Evolutionary conservation across 2,113 vertebrate genomes (phyloP).

Genomic region (Anolis carolinensis): DNA sequence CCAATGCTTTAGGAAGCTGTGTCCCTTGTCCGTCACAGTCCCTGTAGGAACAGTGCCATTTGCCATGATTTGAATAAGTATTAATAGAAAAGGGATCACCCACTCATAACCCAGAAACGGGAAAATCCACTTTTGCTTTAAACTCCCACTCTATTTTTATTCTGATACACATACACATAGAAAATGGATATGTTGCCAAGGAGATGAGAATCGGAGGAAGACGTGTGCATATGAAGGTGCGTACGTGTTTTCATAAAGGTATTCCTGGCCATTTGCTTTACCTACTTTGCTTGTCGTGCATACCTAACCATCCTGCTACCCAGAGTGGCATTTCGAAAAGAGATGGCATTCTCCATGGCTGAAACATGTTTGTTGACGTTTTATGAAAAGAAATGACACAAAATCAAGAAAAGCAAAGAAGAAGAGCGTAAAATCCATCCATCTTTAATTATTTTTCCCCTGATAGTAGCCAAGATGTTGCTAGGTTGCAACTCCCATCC

Average conservation of each 20-base stretch:
- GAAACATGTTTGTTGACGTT: not conserved
- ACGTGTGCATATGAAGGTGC: not conserved
- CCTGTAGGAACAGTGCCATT: not conserved
- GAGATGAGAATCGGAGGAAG: not conserved
- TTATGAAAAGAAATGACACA: not conserved
- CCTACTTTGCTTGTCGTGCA: not conserved
- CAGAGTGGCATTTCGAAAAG: not conserved
- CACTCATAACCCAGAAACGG: not conserved
- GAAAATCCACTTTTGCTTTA: not conserved
- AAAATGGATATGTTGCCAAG: conserved; percentile 22
- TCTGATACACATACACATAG: not conserved
- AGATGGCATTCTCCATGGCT: not conserved
- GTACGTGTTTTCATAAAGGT: not conserved
- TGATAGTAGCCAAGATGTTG: not conserved
- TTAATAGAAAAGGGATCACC: conserved; percentile 7
- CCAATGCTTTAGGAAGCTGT: not conserved
- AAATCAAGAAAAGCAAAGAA: not conserved
- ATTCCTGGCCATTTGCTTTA: conserved; percentile 23
- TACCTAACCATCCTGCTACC: not conserved
- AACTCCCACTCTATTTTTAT: not conserved
- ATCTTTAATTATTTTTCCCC: not conserved
- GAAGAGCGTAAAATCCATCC: not conserved
- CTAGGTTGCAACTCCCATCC: not conserved
- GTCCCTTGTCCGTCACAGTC: not conserved
- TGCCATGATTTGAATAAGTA: not conserved